phyloP scores from a whole-genome alignment of 2,888 invertebrate species.

The Hipparchia sbordonii region DNA sequence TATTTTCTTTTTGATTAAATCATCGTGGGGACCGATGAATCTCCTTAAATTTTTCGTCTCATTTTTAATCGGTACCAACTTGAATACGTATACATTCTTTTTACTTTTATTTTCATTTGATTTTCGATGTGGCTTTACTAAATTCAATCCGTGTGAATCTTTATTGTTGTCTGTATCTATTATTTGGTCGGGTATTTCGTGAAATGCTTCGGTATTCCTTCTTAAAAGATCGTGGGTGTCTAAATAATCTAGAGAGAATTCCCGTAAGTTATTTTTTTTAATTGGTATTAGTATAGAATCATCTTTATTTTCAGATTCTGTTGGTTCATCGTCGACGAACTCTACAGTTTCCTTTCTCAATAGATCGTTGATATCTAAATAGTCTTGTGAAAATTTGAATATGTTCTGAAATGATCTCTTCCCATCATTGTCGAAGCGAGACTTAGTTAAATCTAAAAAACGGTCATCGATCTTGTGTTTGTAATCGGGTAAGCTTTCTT shows the following conservation, averaged over 20 bases:
- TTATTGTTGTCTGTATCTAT: background rate
- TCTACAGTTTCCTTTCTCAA: conserved; percentile 5
- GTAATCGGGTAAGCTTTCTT: background rate
- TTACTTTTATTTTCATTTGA: conserved; percentile 1
- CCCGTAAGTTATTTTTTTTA: too few species aligned
- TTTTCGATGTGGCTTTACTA: background rate
- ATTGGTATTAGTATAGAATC: too few species aligned
- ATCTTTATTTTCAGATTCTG: too few species aligned
- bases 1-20: conserved; percentile 27
- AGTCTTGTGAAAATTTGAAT: conserved; percentile 36
- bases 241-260: too few species aligned
- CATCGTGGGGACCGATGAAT: background rate
- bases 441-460: conserved; percentile 19
- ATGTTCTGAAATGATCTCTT: background rate
- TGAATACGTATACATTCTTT: conserved; percentile 16
- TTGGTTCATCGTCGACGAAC: too few species aligned
- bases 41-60: conserved; percentile 10
- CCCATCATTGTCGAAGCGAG: background rate
- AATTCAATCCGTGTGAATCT: too few species aligned
- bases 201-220: too few species aligned
- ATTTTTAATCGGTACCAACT: conserved; percentile 18
- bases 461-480: background rate
- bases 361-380: conserved; percentile 42
- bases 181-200: background rate
- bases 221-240: too few species aligned